Evolutionary conservation across 2,888 invertebrate species (phyloP).

Genomic region (Lottia gigantea): DNA sequence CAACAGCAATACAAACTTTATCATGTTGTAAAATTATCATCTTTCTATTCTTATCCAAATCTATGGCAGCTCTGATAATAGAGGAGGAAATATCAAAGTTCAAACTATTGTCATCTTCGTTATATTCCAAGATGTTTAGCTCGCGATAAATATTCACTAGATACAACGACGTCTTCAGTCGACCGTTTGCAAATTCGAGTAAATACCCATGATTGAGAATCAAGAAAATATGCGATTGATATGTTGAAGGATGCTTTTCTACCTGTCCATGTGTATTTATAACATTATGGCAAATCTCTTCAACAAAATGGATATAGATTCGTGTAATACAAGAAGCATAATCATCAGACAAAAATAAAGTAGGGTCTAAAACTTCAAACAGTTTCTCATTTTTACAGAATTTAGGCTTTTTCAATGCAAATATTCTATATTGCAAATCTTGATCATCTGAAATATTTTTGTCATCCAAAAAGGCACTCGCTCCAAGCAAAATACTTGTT

Average conservation of each 20-base stretch:
- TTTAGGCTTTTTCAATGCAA: neutral
- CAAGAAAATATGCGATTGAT: neutral
- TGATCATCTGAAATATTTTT: too few relatives aligned
- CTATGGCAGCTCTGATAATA: neutral
- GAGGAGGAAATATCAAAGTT: neutral
- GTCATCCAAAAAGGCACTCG: too few relatives aligned
- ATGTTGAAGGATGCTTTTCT: neutral
- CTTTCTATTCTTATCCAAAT: neutral
- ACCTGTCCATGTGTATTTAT: neutral
- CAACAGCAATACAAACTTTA: neutral
- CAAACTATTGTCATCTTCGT: neutral
- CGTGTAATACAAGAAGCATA: neutral
- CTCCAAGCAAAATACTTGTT: neutral
- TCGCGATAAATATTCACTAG: neutral
- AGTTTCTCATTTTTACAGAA: neutral
- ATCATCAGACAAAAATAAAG: neutral
- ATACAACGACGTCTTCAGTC: neutral
- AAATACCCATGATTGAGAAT: neutral
- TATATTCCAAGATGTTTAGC: neutral
- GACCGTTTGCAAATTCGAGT: neutral
- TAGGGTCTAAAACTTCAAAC: neutral
- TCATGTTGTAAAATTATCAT: neutral
- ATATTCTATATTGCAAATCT: neutral
- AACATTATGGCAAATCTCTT: neutral
- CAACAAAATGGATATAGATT: neutral